Evolutionary conservation across 2,113 vertebrate species (phyloP), one percentile per base, ranked within the genome.

Genomic region (Catharus bicknelli): DNA sequence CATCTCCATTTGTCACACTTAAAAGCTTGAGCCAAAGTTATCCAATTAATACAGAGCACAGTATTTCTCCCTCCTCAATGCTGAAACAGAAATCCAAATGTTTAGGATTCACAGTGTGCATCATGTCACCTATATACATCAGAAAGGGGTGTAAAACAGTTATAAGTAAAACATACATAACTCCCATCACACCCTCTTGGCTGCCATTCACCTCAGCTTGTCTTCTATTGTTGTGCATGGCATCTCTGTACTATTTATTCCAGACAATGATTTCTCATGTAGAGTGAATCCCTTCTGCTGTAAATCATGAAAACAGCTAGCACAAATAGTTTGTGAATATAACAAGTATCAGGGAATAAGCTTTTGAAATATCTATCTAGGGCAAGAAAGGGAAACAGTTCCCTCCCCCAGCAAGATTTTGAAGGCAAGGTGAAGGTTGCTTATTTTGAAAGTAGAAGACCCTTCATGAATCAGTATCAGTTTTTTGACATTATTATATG

Each of bases 1-100:
- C 94, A 92, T 97, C 96, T 97, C 95, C 94, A 90, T 97, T 95
- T 97, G 95, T 97, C 94, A 97, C 93, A 94, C 84, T 96, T 96
- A 95, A 72, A 88, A 64, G 68, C 83, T 82, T 32, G 36, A 96
- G 95, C 94, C 96, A 97, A 96, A 88, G 85, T 88, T 95, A 94
- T 77, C 92, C 88, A 92, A 95, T 97, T 97, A 97, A 97, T 96
- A 94, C n/a, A 72, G 83, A 95, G 66, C 42, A 83, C 29, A 70
- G n/a, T 58, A 83, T 76, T 92, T 96, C 86, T 85, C 57, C 27
- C 40, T 94, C 70, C 88, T 95, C 47, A 7, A 93, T 95, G 61
- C 68, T 76, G 34, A 61, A 94, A 90, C 16, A 90, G 81, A 96
- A 90, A 62, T 83, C 68, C 53, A 72, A 91, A 78, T 69, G 12